Evolutionary conservation across 1,140 invertebrate genomes (phyloP).

Genomic region (Dendroctonus ponderosae): DNA sequence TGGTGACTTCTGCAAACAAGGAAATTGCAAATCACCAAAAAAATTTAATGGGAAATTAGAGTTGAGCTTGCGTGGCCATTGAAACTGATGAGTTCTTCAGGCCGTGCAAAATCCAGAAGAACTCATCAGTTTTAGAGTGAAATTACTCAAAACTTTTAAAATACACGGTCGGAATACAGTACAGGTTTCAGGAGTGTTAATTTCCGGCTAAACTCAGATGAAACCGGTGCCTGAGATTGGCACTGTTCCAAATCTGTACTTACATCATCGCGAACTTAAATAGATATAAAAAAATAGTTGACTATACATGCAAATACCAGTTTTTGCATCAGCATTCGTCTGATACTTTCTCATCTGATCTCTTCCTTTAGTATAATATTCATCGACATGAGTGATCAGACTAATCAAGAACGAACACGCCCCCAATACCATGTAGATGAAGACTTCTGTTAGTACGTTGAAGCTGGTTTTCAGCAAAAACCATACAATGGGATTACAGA

Average conservation of each 20-base stretch:
- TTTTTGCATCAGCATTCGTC: background rate
- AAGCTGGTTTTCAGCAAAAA: constrained; percentile 17
- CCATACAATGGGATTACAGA: constrained; percentile 21
- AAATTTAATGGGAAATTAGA: background rate
- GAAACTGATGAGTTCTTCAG: no score
- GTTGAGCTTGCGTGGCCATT: background rate
- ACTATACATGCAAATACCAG: no score
- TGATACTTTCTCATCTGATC: constrained; percentile 9
- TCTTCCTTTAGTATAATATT: constrained; percentile 20
- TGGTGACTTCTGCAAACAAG: background rate
- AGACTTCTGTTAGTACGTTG: constrained; percentile 17
- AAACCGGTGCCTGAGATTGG: no score
- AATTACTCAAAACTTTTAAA: background rate
- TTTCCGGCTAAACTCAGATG: no score
- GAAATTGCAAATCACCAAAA: background rate
- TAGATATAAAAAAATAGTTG: no score
- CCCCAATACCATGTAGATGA: constrained; percentile 22
- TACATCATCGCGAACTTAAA: no score
- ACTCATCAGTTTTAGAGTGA: no score
- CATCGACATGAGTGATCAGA: constrained; percentile 18
- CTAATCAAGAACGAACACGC: constrained; percentile 17
- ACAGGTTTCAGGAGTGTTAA: no score
- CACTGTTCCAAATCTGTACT: no score
- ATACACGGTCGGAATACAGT: no score
- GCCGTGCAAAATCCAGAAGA: no score